phyloP scores from a whole-genome alignment of 2,113 vertebrate genomes.

The Phylloscopus trochiloides region DNA sequence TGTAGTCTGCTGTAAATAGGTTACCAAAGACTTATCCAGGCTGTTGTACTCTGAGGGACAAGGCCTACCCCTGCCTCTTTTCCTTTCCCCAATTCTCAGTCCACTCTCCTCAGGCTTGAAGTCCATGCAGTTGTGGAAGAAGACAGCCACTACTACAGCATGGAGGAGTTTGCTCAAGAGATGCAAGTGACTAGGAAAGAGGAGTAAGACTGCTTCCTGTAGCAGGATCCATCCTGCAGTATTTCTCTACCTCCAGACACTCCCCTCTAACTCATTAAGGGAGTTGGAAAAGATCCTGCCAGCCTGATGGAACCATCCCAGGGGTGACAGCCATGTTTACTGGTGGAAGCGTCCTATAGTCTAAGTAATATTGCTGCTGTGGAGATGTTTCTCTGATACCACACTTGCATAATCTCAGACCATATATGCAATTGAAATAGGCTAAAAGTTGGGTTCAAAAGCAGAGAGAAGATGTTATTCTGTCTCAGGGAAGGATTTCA shows the following conservation, averaged over 20 bases:
- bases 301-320: neutral
- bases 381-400: neutral
- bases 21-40: neutral
- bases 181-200: neutral
- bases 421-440: neutral
- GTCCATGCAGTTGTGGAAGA: neutral
- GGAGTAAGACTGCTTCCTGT: neutral
- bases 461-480: neutral
- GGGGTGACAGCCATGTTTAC: fast-evolving
- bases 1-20: neutral
- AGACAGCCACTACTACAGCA: fast-evolving
- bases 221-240: neutral
- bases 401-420: neutral
- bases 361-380: neutral
- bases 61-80: neutral
- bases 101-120: neutral
- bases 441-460: neutral
- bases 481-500: neutral
- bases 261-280: neutral
- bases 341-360: neutral
- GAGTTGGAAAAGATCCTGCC: neutral
- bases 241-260: neutral
- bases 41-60: neutral
- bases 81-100: neutral
- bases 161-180: neutral